phyloP scores from a whole-genome alignment of 2,797 vertebrate genomes.

The Buceros bicornis region DNA sequence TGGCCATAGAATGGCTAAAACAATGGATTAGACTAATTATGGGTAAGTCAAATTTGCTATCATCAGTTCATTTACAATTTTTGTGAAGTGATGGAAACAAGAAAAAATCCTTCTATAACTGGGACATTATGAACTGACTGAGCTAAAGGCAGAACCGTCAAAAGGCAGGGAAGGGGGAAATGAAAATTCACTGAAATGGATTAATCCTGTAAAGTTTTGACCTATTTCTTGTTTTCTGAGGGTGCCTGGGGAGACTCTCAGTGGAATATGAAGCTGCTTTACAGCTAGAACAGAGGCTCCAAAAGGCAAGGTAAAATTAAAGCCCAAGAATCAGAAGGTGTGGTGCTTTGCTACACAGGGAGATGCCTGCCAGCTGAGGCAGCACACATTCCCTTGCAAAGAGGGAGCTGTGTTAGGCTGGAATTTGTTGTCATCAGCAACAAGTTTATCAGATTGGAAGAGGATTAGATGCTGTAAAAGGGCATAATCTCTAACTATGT shows the following conservation, averaged over 20 bases:
- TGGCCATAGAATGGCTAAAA: not conserved
- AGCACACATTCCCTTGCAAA: fast-evolving
- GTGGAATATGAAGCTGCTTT: not conserved
- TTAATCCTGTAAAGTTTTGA: not conserved
- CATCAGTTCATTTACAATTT: not conserved
- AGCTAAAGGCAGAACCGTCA: not conserved
- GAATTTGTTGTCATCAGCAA: not conserved
- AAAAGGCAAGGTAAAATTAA: not conserved
- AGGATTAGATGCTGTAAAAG: not conserved
- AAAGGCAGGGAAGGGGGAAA: fast-evolving
- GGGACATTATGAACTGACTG: not conserved
- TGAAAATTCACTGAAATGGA: not conserved
- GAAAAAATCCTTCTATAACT: not conserved
- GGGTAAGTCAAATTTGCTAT: not conserved
- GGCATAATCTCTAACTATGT: not conserved
- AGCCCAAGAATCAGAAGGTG: not conserved
- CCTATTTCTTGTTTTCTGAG: not conserved
- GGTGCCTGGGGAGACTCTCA: not conserved
- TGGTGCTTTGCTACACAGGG: not conserved
- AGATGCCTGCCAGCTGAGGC: not conserved
- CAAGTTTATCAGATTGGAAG: not conserved
- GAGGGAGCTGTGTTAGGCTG: fast-evolving
- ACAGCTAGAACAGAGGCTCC: not conserved
- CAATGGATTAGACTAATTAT: not conserved
- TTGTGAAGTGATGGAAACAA: not conserved